These are phyloP conservation scores for Synanthedon tipuliformis DNA, from an alignment of 2,888 invertebrate genomes.

Conservation along the genomic window DNA sequence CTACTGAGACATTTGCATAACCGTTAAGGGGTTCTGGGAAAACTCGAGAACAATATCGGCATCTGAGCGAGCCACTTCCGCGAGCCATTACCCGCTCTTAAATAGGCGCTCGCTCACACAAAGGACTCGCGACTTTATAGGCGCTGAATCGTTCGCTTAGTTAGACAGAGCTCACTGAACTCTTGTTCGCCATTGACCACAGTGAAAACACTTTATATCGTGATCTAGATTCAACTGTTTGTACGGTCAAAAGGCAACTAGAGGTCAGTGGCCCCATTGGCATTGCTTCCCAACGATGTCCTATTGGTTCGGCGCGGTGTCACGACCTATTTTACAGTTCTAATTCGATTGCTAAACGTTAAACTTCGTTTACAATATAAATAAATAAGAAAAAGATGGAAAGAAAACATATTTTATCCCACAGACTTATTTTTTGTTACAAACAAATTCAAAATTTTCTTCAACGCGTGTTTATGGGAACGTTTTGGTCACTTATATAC, in stretches of 20 bases:
- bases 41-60: slow-evolving; percentile 44
- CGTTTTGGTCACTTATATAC: too few relatives aligned
- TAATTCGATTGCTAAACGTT: slow-evolving; percentile 18
- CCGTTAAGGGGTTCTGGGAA: slow-evolving; percentile 51
- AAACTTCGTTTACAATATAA: too few relatives aligned
- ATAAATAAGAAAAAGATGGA: too few relatives aligned
- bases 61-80: slow-evolving; percentile 28
- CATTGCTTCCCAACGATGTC: slow-evolving; percentile 49
- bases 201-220: slow-evolving; percentile 3
- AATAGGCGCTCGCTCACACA: slow-evolving; percentile 11
- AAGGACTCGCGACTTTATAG: slow-evolving; percentile 7
- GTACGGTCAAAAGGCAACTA: slow-evolving; percentile 35
- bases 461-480: too few relatives aligned
- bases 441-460: too few relatives aligned
- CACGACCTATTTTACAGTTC: slow-evolving; percentile 60
- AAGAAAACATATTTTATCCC: too few relatives aligned
- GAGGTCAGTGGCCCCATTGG: slow-evolving; percentile 53
- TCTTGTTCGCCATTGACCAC: background rate
- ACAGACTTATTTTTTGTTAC: too few relatives aligned
- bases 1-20: slow-evolving; percentile 52
- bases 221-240: slow-evolving; percentile 36
- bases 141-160: background rate
- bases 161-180: background rate
- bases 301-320: slow-evolving; percentile 37
- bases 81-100: slow-evolving; percentile 22